Evolutionary conservation across 2,113 vertebrate species (phyloP).

Genomic region (Melanocharis versteri): DNA sequence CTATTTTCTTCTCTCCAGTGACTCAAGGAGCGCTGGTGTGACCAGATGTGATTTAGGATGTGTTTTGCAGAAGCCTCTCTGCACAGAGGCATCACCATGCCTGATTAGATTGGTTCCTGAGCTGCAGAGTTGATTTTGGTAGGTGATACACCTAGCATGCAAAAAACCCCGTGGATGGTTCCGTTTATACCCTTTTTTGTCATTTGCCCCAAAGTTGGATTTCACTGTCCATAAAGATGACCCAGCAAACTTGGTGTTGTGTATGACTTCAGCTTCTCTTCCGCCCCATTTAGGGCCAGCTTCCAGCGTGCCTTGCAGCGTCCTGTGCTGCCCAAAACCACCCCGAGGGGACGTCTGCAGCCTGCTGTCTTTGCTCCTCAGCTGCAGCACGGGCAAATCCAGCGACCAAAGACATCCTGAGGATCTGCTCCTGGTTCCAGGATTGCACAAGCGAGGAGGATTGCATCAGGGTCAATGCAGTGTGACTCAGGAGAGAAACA

Average conservation of each 20-base stretch:
- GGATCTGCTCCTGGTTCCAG: not conserved
- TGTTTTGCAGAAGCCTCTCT: not conserved
- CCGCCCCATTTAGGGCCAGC: not conserved
- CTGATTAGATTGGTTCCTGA: not conserved
- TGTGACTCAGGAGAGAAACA: not conserved
- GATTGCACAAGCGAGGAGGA: not conserved
- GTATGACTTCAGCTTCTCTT: not conserved
- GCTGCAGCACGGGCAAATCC: not conserved
- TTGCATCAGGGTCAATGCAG: not conserved
- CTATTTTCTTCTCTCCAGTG: not conserved
- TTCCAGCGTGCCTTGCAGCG: not conserved
- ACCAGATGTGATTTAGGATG: not conserved
- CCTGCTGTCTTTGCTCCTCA: not conserved
- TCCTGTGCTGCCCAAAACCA: not conserved
- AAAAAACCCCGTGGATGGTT: not conserved
- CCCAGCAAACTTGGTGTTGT: rapidly evolving
- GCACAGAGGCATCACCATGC: not conserved
- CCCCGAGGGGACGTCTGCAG: not conserved
- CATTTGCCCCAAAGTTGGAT: not conserved
- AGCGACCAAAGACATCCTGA: not conserved
- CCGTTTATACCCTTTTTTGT: not conserved
- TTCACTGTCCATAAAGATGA: not conserved
- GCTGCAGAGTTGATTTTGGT: not conserved
- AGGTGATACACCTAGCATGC: rapidly evolving
- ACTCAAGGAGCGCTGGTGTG: not conserved